A percentile compares a stretch with the other conserved stretches of the same genome.
Evolutionary conservation across 2,888 invertebrate species (phyloP).

Genomic region (Azorinus chamasolen): DNA sequence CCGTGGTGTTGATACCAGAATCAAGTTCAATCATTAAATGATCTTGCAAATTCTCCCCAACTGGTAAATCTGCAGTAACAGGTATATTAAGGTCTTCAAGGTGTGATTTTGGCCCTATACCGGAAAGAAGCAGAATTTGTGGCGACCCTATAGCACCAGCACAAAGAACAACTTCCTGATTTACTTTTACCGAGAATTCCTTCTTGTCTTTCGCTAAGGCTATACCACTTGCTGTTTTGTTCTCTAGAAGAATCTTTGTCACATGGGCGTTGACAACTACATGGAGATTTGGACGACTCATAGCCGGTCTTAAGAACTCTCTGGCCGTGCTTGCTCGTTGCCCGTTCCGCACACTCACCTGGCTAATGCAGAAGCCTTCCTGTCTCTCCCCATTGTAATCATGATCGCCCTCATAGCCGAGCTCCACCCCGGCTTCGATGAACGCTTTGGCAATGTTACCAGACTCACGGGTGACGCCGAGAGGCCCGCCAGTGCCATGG

Average conservation of each 20-base stretch:
- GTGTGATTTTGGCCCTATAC: conserved; percentile 84
- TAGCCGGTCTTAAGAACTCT: conserved; percentile 79
- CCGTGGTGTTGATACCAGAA: conserved; percentile 28
- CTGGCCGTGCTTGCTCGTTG: conserved; percentile 79
- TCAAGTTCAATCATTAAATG: conserved; percentile 60
- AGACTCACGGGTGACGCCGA: conserved; percentile 87
- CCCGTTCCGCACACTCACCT: conserved; percentile 65
- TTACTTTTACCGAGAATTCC: conserved; percentile 63
- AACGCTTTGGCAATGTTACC: conserved; percentile 15
- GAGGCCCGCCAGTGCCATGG: conserved; percentile 43
- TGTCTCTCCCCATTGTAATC: conserved; percentile 54
- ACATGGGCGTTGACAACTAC: conserved; percentile 68
- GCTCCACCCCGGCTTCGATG: conserved; percentile 43
- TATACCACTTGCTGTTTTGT: conserved; percentile 72
- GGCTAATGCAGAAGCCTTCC: conserved; percentile 42
- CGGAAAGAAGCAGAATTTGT: conserved; percentile 84
- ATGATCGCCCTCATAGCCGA: conserved; percentile 65
- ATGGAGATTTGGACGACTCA: conserved; percentile 75
- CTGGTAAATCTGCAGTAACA: conserved; percentile 76
- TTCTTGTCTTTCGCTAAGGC: conserved; percentile 68
- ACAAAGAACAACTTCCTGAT: conserved; percentile 80
- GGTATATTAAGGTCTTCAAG: conserved; percentile 81
- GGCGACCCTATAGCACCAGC: conserved; percentile 85
- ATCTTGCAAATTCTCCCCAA: conserved; percentile 83
- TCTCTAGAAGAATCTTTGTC: conserved; percentile 69